These are phyloP conservation scores for Ptychadena robeensis DNA, from an alignment of 2,797 vertebrate species.

Conservation along the genomic window DNA sequence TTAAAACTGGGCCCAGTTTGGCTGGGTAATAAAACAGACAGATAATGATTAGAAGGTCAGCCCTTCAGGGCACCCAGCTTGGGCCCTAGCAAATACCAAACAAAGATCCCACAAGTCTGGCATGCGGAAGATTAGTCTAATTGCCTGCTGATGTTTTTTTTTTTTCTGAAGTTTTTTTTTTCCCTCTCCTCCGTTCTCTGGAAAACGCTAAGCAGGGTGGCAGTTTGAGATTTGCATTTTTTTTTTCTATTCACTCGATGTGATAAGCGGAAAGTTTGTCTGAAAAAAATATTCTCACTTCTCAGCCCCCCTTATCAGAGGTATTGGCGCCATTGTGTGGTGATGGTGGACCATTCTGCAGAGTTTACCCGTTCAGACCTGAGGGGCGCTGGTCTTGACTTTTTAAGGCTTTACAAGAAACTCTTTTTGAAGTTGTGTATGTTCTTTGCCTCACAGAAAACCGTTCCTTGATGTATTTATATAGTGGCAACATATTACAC, in stretches of 20 bases:
- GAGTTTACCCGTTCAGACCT: no score
- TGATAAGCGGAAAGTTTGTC: constrained; percentile 55
- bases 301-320: no score
- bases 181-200: constrained; percentile 65
- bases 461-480: no score
- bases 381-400: no score
- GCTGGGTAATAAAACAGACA: constrained; percentile 99
- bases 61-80: constrained; percentile 97
- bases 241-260: constrained; percentile 29
- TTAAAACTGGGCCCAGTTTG: constrained; percentile 99
- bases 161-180: constrained; percentile 91
- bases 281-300: constrained; percentile 18
- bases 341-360: neutral
- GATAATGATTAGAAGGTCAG: constrained; percentile 99
- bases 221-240: constrained; percentile 66
- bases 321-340: no score
- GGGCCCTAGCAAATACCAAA: constrained; percentile 90
- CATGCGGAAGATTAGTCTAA: constrained; percentile 95
- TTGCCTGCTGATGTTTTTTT: constrained; percentile 99
- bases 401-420: no score
- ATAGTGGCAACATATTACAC: no score
- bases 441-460: no score
- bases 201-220: constrained; percentile 65
- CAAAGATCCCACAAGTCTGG: constrained; percentile 89
- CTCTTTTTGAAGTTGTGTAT: no score